phyloP scores from a whole-genome alignment of 2,888 invertebrate species.

The Caenorhabditis sp. region DNA sequence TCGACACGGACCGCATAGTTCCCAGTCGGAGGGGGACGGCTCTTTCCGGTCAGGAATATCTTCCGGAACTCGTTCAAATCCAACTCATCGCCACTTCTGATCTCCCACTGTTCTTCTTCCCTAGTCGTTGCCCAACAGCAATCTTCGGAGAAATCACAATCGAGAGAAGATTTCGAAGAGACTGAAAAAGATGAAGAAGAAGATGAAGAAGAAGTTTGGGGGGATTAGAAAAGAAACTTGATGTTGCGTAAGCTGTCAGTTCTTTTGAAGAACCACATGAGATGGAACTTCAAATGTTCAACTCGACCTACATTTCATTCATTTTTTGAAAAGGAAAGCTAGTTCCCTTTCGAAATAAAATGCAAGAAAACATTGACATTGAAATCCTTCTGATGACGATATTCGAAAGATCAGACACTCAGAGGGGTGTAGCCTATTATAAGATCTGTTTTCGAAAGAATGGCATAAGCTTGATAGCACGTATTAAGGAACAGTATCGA shows the following conservation, averaged over 20 bases:
- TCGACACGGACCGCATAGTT: conserved; percentile 60
- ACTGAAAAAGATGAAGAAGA: conserved; percentile 6
- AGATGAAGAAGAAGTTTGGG: neutral
- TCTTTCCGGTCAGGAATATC: conserved; percentile 65
- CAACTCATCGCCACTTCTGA: conserved; percentile 44
- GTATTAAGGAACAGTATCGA: no score
- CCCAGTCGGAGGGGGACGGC: conserved; percentile 65
- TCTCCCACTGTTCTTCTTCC: conserved; percentile 59
- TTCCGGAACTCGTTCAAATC: conserved; percentile 67
- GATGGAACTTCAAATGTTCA: no score
- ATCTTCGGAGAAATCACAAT: conserved; percentile 59
- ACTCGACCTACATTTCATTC: no score
- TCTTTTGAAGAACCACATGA: no score
- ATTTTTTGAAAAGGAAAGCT: no score
- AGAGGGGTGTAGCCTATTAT: neutral
- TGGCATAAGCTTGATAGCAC: no score
- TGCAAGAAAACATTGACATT: no score
- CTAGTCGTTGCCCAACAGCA: conserved; percentile 61
- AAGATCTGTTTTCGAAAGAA: no score
- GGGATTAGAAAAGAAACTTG: conserved; percentile 1
- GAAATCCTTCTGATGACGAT: no score
- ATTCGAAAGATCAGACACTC: conserved; percentile 1
- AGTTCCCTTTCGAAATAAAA: neutral
- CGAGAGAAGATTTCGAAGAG: conserved; percentile 42
- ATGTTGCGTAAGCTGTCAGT: conserved; percentile 7